phyloP scores from a whole-genome alignment of 2,888 invertebrate species.

The Drosophila mettleri region DNA sequence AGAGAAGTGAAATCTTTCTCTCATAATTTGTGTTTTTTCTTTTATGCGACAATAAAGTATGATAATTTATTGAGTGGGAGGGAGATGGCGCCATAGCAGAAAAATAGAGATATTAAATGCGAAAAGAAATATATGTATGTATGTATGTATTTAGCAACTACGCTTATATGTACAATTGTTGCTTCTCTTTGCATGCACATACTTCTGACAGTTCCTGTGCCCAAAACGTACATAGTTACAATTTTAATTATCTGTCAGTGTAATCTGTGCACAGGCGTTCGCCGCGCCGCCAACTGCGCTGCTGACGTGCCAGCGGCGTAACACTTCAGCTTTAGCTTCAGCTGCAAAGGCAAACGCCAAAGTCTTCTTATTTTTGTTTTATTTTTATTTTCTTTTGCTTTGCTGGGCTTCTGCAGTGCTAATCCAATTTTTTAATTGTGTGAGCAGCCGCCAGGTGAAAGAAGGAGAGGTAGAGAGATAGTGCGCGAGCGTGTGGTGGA shows the following conservation, averaged over 20 bases:
- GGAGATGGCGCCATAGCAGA: background rate
- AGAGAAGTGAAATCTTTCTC: conserved; percentile 14
- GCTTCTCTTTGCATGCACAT: conserved; percentile 2
- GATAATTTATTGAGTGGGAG: background rate
- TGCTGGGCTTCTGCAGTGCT: conserved; percentile 55
- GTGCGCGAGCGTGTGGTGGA: conserved; percentile 1
- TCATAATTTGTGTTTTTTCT: background rate
- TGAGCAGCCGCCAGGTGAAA: conserved; percentile 5
- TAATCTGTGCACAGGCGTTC: conserved; percentile 68
- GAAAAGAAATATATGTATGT: background rate
- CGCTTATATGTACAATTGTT: background rate
- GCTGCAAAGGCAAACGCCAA: conserved; percentile 33
- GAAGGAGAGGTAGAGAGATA: background rate
- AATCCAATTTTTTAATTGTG: conserved; percentile 79
- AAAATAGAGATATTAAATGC: background rate
- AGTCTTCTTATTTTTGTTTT: conserved; percentile 38
- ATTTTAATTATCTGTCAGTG: conserved; percentile 79
- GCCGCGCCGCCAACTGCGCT: conserved; percentile 40
- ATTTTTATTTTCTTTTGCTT: conserved; percentile 29
- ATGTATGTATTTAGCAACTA: background rate
- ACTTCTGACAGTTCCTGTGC: conserved; percentile 53
- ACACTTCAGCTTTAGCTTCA: conserved; percentile 64
- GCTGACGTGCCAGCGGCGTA: conserved; percentile 70
- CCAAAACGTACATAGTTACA: conserved; percentile 71
- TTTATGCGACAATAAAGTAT: conserved; percentile 5